Evolutionary conservation across 2,888 invertebrate genomes (phyloP), one percentile per base, ranked within the genome.

Genomic region (Aleiodes alternator): DNA sequence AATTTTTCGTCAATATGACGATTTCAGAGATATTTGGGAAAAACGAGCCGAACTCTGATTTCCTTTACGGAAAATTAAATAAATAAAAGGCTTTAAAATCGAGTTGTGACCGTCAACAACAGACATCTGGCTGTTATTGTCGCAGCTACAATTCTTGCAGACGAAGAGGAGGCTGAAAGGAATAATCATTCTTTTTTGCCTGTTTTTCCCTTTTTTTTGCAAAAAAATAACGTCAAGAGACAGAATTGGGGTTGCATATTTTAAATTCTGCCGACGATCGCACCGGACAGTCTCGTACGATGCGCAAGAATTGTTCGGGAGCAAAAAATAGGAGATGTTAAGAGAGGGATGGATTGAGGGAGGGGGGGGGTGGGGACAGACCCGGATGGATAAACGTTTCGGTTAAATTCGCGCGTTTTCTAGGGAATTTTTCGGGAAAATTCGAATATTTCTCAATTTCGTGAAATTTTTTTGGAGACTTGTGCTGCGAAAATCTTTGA

Each of bases 201-300:
- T 23, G 23, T 66, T 61, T 43, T 50, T 11, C 43, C 3, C 43
- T 43, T 9, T 11, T 66, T 55, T n/a, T 56, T 6, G 55, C 3
- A 50, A n/a, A 61, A n/a, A 61, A 68, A 69, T 50, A 69, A 50
- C 57, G 50, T 64, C 23, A 66, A 61, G 72, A 73, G 14, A 50
- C 14, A 43, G 48, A 68, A 69, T 71, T 76, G 79, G 80, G 76
- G 81, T 84, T 87, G 87, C 86, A 88, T 88, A 87, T 88, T 87
- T 87, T 85, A 85, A 83, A 88, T 88, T 88, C 87, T 84, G 84
- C 82, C 82, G 86, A 84, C 83, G 84, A 82, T 84, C 83, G 84
- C 82, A 85, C 85, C 84, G 82, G 57, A 75, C 71, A 59, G 71
- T 76, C 75, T 73, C 75, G 64, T 61, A 69, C 78, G 82, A 82